These are phyloP conservation scores for Camelus dromedarius DNA, from an alignment of 2,113 vertebrate species.

Conservation along the genomic window DNA sequence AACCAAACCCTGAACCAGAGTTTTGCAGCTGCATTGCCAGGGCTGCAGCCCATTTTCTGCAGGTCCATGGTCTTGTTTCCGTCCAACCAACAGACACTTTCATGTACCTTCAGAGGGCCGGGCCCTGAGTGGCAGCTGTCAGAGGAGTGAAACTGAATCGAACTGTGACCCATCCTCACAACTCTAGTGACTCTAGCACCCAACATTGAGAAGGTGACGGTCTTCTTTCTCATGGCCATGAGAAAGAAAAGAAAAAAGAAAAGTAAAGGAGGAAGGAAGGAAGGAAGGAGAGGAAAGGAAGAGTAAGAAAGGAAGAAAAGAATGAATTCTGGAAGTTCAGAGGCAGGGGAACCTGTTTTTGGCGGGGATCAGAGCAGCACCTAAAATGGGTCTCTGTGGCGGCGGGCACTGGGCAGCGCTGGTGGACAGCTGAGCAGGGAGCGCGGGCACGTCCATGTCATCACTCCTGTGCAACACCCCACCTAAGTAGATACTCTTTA, in stretches of 20 bases:
- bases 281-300: neutral
- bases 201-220: neutral
- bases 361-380: neutral
- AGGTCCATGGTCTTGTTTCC: neutral
- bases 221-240: neutral
- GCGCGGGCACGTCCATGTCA: neutral
- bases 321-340: neutral
- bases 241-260: neutral
- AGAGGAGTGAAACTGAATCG: neutral
- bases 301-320: neutral
- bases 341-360: neutral
- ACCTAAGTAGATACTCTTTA: neutral
- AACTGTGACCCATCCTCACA: neutral
- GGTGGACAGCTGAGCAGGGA: neutral
- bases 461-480: neutral
- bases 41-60: neutral
- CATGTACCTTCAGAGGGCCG: rapidly evolving
- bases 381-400: neutral
- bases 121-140: rapidly evolving
- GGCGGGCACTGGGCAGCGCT: neutral
- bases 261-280: neutral
- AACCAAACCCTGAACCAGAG: neutral
- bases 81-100: neutral
- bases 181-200: neutral
- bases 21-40: neutral